Evolutionary conservation across 2,113 vertebrate genomes (phyloP), one percentile per base, ranked within the genome.

Genomic region (Callochromis pleurospilus): DNA sequence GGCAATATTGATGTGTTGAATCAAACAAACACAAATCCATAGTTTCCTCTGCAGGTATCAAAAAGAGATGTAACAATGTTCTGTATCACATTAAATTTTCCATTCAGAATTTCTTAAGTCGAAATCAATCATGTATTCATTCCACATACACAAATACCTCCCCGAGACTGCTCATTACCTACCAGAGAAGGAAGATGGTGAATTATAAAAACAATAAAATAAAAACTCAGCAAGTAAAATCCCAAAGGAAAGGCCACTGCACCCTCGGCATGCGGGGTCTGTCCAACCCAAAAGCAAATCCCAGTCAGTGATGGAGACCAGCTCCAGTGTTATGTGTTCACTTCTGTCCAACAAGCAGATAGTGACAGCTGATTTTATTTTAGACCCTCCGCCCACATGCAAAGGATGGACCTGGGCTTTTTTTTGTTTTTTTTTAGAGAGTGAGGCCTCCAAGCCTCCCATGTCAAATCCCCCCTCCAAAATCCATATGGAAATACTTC

Each of bases 311-410:
- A 95, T 96, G 97, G 97, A 98, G 97, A 95, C 97, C 97, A 96
- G 97, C 97, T 98, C 97, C 97, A 97, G 96, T 90, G 89, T 92
- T 86, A 81, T 92, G 90, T 95, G 83, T 88, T 94, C 92, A 95
- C 65, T 91, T 96, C 96, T 96, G 95, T 95, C 96, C 93, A 94
- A 93, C 86, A 49, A 95, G 95, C 91, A 88, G 86, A 96, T 84
- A 82, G 94, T 93, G 95, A 95, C 90, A 96, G 97, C 96, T 96
- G 96, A 94, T 98, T 98, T 98, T 98, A 97, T 97, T 97, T 97
- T 96, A 96, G 95, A 94, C 80, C 86, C 94, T 89, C 94, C 95
- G 92, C 94, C 93, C 93, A 90, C 33, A 86, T 92, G 84, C 91
- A 93, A 92, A 92, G 92, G 89, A 93, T 94, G 92, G 94, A 94